These are phyloP conservation scores for Mastomys natalensis DNA, from an alignment of 2,113 vertebrate species.

Conservation along the genomic window DNA sequence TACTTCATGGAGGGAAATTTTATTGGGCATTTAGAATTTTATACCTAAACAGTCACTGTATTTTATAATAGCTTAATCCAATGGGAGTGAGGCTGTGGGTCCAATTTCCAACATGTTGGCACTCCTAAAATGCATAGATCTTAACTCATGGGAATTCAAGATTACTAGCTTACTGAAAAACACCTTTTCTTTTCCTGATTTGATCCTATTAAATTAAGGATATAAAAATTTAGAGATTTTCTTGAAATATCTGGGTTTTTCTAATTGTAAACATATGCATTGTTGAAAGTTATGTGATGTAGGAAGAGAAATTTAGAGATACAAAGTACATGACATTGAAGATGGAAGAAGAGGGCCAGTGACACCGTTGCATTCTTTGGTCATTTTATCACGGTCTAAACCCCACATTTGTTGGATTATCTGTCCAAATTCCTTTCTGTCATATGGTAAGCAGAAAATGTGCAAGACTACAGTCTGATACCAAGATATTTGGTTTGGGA, in stretches of 20 bases:
- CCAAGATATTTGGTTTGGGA: neutral
- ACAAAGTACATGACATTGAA: neutral
- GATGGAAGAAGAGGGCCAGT: neutral
- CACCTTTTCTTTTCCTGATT: neutral
- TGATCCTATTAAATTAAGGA: neutral
- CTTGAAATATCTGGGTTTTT: neutral
- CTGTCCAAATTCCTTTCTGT: neutral
- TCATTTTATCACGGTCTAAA: neutral
- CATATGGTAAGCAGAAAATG: neutral
- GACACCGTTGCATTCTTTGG: neutral
- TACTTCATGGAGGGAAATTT: neutral
- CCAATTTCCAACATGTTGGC: neutral
- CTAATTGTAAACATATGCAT: neutral
- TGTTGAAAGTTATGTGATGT: neutral
- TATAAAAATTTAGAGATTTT: neutral
- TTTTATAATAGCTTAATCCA: neutral
- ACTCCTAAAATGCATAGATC: neutral
- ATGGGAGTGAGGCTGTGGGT: neutral
- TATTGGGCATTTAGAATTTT: neutral
- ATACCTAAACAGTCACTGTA: neutral
- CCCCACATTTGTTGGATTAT: neutral
- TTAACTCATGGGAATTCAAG: neutral
- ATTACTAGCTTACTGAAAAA: neutral
- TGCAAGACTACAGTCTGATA: neutral
- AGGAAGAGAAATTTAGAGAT: neutral